Evolutionary conservation across 1,140 invertebrate species (phyloP), one percentile per base, ranked within the genome.

Genomic region (Varroa destructor): DNA sequence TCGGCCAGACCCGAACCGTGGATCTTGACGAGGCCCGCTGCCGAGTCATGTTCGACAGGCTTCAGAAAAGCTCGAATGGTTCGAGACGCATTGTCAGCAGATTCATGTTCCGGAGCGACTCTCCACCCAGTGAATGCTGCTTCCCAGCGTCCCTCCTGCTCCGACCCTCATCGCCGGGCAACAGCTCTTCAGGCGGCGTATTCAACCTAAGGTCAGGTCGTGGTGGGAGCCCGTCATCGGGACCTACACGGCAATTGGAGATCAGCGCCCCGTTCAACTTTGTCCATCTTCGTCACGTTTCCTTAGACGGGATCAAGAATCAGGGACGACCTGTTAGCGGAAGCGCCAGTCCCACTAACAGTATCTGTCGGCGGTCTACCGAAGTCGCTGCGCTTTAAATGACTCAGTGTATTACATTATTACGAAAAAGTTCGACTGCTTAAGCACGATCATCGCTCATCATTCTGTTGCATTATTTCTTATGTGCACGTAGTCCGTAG

Each of bases 191-290:
- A 0, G 46, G 46, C 46, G 46, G 46, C 46, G 46, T 51, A 8
- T 51, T 51, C 8, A 8, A 8, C 46, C 46, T 51, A 8, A 51
- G 46, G 46, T 5, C 4, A 5, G 8, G 46, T 8, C 46, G 46
- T 3, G 46, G 46, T 8, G 3, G 4, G 46, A 8, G 46, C 4
- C 3, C 46, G 4, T 51, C 46, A 8, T 51, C 46, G 46, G 46
- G 12, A 1, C 12, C 46, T 37, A 6, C 57, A 12, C 40, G 36
- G 12, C 37, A 40, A 3, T 10, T n/a, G 8, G 61, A 67, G 40
- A 67, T 67, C 40, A 67, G 61, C 37, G 61, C 61, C 12, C 61
- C 61, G 40, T 67, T 67, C 61, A 37, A 67, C 37, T 67, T 67
- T 46, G 61, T 67, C 46, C 61, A 67, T 8, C 2, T 67, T 43